A percentile compares a stretch with the other conserved stretches of the same genome.
phyloP scores from a whole-genome alignment of 2,888 invertebrate genomes.

The Chironomus tentans region DNA sequence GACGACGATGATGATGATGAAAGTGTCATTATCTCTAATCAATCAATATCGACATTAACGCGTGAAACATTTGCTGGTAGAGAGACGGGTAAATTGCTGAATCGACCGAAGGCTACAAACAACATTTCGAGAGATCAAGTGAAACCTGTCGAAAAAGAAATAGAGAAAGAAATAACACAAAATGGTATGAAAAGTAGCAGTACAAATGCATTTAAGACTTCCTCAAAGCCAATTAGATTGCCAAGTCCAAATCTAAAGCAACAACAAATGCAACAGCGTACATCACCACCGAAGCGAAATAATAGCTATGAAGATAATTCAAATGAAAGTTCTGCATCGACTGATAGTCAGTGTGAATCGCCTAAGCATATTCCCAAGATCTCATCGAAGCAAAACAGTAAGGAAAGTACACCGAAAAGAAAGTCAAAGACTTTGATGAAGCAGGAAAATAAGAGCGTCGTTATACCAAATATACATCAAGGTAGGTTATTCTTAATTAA shows the following conservation, averaged over 20 bases:
- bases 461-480: conserved; percentile 17
- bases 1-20: neutral
- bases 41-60: neutral
- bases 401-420: neutral
- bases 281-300: neutral
- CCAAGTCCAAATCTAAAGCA: conserved; percentile 3
- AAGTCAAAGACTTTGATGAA: neutral
- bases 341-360: neutral
- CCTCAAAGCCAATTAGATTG: conserved; percentile 13
- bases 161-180: conserved; percentile 2
- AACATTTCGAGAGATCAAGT: conserved; percentile 20
- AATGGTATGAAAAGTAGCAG: neutral
- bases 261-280: neutral
- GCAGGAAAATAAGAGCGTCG: neutral
- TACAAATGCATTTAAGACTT: neutral
- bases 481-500: neutral
- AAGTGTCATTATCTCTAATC: neutral
- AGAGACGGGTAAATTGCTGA: conserved; percentile 11
- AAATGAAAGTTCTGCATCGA: neutral
- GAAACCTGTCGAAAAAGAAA: conserved; percentile 21
- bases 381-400: neutral
- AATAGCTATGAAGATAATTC: conserved; percentile 5
- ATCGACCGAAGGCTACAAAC: conserved; percentile 19
- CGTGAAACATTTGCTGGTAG: neutral
- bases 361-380: neutral